These are phyloP conservation scores for Microchirus variegatus DNA, from an alignment of 2,797 vertebrate species.

Conservation along the genomic window DNA sequence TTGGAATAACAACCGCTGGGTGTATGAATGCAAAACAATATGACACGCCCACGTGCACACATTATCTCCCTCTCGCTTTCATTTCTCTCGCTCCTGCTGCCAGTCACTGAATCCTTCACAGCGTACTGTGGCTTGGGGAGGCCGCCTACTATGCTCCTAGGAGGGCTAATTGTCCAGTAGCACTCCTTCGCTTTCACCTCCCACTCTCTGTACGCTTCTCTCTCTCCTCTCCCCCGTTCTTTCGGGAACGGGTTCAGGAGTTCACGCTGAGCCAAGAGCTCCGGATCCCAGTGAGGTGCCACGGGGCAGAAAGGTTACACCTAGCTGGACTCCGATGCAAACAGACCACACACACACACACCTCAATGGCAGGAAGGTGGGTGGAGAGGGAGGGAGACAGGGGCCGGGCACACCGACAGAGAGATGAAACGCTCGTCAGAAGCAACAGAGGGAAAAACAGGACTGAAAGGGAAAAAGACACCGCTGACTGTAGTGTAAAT, in stretches of 20 bases:
- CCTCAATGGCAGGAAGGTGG: conserved; percentile 8
- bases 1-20: conserved; percentile 64
- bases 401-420: not conserved
- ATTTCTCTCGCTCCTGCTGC: conserved; percentile 16
- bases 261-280: conserved; percentile 53
- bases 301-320: conserved; percentile 66
- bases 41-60: conserved; percentile 3
- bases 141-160: conserved; percentile 67
- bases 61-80: conserved; percentile 9
- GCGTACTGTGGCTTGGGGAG: conserved; percentile 42
- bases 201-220: conserved; percentile 31
- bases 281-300: conserved; percentile 58
- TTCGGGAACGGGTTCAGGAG: conserved; percentile 49
- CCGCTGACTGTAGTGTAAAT: not conserved
- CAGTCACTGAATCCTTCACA: conserved; percentile 29
- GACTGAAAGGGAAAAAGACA: conserved; percentile 5
- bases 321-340: conserved; percentile 62
- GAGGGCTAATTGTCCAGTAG: conserved; percentile 75
- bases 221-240: conserved; percentile 30
- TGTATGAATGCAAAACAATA: conserved; percentile 51
- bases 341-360: conserved; percentile 55
- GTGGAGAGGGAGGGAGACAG: not conserved
- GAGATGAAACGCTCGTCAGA: conserved; percentile 15
- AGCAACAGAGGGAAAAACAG: conserved; percentile 5
- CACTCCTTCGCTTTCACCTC: conserved; percentile 37